A percentile compares a stretch with the other conserved stretches of the same genome.
phyloP scores from a whole-genome alignment of 2,888 invertebrate species.

The Epistrophe grossulariae region DNA sequence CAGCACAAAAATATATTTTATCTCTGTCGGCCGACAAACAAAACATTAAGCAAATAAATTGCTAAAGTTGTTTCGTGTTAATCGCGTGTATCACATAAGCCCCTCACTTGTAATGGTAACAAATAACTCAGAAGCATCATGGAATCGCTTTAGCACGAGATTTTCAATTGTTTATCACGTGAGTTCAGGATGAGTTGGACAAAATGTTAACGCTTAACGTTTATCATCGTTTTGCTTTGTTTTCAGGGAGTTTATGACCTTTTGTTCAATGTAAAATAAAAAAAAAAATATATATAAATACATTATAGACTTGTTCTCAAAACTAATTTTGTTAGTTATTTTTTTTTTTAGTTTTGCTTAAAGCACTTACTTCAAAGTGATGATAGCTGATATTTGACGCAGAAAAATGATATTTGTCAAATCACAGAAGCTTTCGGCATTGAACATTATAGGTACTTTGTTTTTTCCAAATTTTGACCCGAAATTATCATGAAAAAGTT shows the following conservation, averaged over 20 bases:
- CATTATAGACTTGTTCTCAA: background rate
- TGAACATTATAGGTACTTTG: conserved; percentile 9
- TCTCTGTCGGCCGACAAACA: conserved; percentile 28
- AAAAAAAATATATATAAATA: conserved; percentile 8
- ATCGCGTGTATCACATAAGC: conserved; percentile 63
- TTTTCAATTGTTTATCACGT: conserved; percentile 64
- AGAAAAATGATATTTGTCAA: conserved; percentile 19
- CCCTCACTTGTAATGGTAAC: conserved; percentile 10
- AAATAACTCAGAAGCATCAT: conserved; percentile 50
- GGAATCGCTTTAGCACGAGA: conserved; percentile 63
- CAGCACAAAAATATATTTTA: conserved; percentile 29
- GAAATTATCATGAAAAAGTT: background rate
- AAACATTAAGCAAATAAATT: conserved; percentile 52
- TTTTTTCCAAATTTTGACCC: background rate
- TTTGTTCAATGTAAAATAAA: background rate
- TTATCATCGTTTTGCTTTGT: conserved; percentile 8
- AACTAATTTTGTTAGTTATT: background rate
- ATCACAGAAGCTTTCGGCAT: conserved; percentile 2
- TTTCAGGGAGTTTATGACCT: conserved; percentile 55
- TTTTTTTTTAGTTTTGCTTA: background rate
- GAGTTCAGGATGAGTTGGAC: conserved; percentile 55
- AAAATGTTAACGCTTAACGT: conserved; percentile 2
- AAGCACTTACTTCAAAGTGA: conserved; percentile 22
- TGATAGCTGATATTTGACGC: conserved; percentile 15
- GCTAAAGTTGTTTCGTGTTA: conserved; percentile 38